Conservation (phyloP, 2,888 invertebrate species). For the Orchestes rusci region DNA sequence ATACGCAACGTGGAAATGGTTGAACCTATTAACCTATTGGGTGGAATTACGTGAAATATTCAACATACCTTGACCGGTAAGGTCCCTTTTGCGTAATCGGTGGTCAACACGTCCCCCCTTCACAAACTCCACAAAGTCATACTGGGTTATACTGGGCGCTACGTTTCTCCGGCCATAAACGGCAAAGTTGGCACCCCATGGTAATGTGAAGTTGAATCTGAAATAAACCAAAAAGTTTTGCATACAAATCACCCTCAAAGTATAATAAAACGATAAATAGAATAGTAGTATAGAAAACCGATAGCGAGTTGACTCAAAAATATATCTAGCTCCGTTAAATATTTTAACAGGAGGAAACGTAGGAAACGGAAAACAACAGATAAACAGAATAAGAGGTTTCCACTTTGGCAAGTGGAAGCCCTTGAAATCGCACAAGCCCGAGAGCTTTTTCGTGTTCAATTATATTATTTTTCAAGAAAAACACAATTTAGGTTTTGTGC, state of each 20-base stretch:
- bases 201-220: conserved; percentile 70
- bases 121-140: conserved; percentile 94
- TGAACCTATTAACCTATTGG: too few species aligned
- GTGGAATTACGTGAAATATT: too few species aligned
- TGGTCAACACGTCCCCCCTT: conserved; percentile 78
- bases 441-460: conserved; percentile 25
- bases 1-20: too few species aligned
- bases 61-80: conserved; percentile 14
- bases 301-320: too few species aligned
- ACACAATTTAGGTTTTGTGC: too few species aligned
- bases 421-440: conserved; percentile 17
- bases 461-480: conserved; percentile 23
- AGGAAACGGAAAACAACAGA: conserved; percentile 20
- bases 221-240: conserved; percentile 5
- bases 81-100: conserved; percentile 48
- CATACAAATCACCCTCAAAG: too few species aligned
- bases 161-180: conserved; percentile 92
- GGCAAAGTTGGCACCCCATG: conserved; percentile 91
- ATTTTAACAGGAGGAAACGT: conserved; percentile 18
- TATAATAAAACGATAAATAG: too few species aligned
- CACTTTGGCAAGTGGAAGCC: conserved; percentile 21
- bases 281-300: too few species aligned
- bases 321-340: conserved; percentile 7
- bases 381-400: conserved; percentile 21
- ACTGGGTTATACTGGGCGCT: conserved; percentile 92